phyloP scores from a whole-genome alignment of 1,140 invertebrate genomes.

The Plectrocnemia conspersa region DNA sequence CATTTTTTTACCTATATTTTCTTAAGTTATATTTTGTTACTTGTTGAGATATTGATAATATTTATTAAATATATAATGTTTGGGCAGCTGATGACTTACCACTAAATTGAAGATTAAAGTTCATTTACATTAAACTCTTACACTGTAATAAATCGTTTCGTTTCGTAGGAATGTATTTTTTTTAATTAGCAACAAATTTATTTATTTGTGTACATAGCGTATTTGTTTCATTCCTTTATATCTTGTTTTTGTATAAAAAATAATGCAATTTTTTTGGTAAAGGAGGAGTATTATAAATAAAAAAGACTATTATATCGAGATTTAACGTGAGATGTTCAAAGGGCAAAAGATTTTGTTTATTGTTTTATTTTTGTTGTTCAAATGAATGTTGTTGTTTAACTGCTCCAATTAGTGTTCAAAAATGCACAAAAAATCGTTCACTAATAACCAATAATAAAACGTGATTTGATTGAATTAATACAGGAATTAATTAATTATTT shows the following conservation, averaged over 20 bases:
- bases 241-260: constrained; percentile 14
- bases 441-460: background rate
- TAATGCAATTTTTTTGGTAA: constrained; percentile 11
- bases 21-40: too few relatives aligned
- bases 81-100: too few relatives aligned
- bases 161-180: background rate
- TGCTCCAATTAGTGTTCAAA: background rate
- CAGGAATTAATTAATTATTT: background rate
- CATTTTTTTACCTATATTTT: too few relatives aligned
- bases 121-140: too few relatives aligned
- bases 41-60: too few relatives aligned
- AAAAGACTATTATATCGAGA: constrained; percentile 25
- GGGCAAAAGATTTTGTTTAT: constrained; percentile 8
- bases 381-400: constrained; percentile 2
- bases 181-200: constrained; percentile 7
- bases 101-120: too few relatives aligned
- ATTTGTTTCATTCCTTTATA: constrained; percentile 9
- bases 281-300: constrained; percentile 24
- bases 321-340: constrained; percentile 23
- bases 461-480: background rate
- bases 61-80: too few relatives aligned
- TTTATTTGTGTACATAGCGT: constrained; percentile 9
- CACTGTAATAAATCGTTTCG: too few relatives aligned
- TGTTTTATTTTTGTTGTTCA: background rate
- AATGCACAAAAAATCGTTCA: background rate